phyloP scores from a whole-genome alignment of 2,888 invertebrate species.

The Drosophila vallismaia region DNA sequence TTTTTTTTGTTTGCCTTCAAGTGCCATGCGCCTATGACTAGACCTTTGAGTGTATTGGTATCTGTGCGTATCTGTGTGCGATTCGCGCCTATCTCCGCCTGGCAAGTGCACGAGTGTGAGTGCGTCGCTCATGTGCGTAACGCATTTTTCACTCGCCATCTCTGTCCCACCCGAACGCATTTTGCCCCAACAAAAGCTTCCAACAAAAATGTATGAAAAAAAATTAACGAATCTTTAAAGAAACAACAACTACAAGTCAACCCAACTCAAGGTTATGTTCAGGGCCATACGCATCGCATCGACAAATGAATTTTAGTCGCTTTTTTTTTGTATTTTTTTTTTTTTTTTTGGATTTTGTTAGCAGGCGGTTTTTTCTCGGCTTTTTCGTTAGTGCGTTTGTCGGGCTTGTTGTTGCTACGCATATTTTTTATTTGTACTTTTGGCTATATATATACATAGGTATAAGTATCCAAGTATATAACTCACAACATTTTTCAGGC shows the following conservation, averaged over 20 bases:
- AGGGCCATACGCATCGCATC: constrained; percentile 79
- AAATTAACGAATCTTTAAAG: constrained; percentile 74
- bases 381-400: constrained; percentile 63
- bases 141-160: constrained; percentile 59
- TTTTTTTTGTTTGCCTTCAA: constrained; percentile 36
- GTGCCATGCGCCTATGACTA: constrained; percentile 59
- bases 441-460: constrained; percentile 24
- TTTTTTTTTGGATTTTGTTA: not conserved
- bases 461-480: constrained; percentile 1
- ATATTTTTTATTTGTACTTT: constrained; percentile 47
- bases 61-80: constrained; percentile 2
- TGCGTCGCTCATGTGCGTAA: constrained; percentile 64
- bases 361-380: constrained; percentile 17
- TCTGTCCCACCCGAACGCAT: constrained; percentile 66
- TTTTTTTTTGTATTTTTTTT: not conserved
- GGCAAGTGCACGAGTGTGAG: constrained; percentile 18
- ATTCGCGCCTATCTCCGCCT: constrained; percentile 29
- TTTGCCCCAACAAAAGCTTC: constrained; percentile 52
- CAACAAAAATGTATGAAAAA: constrained; percentile 56
- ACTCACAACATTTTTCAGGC: constrained; percentile 10
- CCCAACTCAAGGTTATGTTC: constrained; percentile 82
- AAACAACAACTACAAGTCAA: constrained; percentile 45
- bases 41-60: constrained; percentile 11
- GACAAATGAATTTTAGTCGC: constrained; percentile 49
- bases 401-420: constrained; percentile 44